These are phyloP conservation scores for Paramacrobiotus metropolitanus DNA, from an alignment of 1,140 invertebrate species.

Conservation along the genomic window DNA sequence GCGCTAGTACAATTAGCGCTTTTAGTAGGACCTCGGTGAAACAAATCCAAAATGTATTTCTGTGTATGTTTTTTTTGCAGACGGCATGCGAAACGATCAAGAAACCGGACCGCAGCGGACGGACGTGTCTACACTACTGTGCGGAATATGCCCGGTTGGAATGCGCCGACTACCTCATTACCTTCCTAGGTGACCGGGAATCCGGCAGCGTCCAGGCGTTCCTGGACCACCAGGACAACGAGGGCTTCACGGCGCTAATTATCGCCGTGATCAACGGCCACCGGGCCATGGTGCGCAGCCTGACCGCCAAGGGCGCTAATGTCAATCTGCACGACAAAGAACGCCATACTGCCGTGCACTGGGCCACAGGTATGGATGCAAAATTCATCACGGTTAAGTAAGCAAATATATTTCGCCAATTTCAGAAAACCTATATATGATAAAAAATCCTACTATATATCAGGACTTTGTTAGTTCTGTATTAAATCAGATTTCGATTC, in stretches of 20 bases:
- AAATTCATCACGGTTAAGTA: too few relatives aligned
- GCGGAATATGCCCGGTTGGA: constrained; percentile 34
- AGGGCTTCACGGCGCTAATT: constrained; percentile 78
- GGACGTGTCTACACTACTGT: constrained; percentile 77
- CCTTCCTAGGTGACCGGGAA: constrained; percentile 37
- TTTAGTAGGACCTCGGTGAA: too few relatives aligned
- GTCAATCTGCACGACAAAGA: constrained; percentile 71
- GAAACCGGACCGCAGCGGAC: constrained; percentile 55
- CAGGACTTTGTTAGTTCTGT: too few relatives aligned
- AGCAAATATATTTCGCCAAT: too few relatives aligned
- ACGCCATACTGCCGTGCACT: constrained; percentile 83
- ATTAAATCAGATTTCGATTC: too few relatives aligned
- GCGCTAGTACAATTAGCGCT: too few relatives aligned
- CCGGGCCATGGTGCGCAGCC: constrained; percentile 47
- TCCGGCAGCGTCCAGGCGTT: constrained; percentile 25
- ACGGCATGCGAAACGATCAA: too few relatives aligned
- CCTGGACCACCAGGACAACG: constrained; percentile 55
- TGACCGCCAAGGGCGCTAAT: constrained; percentile 55
- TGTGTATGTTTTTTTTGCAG: too few relatives aligned
- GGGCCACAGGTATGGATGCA: constrained; percentile 75
- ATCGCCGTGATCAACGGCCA: constrained; percentile 66
- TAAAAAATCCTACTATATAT: too few relatives aligned
- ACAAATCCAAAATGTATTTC: too few relatives aligned
- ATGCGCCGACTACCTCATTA: constrained; percentile 26
- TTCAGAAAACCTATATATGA: too few relatives aligned